phyloP scores from a whole-genome alignment of 2,888 invertebrate species.

The Philereme transversata region DNA sequence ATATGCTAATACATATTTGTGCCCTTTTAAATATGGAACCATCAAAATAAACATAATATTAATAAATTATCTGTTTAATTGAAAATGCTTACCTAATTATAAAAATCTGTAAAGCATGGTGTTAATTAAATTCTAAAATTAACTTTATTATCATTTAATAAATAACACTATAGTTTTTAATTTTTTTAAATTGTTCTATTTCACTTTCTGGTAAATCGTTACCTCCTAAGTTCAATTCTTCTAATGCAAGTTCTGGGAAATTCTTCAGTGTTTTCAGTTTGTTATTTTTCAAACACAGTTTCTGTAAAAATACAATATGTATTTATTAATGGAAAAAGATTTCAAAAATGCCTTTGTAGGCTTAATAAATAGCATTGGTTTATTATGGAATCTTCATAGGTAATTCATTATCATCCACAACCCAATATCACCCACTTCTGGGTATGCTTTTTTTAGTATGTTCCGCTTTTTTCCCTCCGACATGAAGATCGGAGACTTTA shows the following conservation, averaged over 20 bases:
- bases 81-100: background rate
- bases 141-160: slow-evolving; percentile 43
- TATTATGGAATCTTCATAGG: too few species aligned
- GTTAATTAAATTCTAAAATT: background rate
- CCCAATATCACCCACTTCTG: too few species aligned
- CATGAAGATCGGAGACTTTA: too few species aligned
- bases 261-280: slow-evolving; percentile 69
- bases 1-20: background rate
- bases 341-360: background rate
- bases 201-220: slow-evolving; percentile 67
- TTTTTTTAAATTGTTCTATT: slow-evolving; percentile 59
- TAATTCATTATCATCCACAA: too few species aligned
- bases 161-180: slow-evolving; percentile 51
- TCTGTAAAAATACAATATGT: slow-evolving; percentile 60
- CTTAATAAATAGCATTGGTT: too few species aligned
- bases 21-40: background rate
- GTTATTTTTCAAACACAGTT: slow-evolving; percentile 80
- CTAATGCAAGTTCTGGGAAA: slow-evolving; percentile 78
- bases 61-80: background rate
- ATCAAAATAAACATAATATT: background rate
- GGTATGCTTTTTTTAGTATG: too few species aligned
- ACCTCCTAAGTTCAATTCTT: slow-evolving; percentile 73
- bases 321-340: background rate
- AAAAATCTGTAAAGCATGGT: background rate
- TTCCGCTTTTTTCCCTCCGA: too few species aligned